Conservation (phyloP, 1,140 invertebrate species). For the Oedothorax gibbosus region DNA sequence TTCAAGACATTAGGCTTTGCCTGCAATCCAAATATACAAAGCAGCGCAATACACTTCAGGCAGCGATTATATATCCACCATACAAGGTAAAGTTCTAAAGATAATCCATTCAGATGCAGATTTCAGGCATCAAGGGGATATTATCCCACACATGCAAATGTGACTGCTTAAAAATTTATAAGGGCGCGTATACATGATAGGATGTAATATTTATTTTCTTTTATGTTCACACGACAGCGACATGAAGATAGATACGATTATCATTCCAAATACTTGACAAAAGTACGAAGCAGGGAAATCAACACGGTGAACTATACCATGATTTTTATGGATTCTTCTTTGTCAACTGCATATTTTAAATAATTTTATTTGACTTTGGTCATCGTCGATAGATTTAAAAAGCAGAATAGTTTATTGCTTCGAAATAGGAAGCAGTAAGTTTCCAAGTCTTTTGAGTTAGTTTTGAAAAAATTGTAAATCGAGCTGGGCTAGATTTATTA, state of each 20-base stretch:
- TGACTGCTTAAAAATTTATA: constrained; percentile 24
- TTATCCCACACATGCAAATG: constrained; percentile 1
- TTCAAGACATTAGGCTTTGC: neutral
- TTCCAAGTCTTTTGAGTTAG: no score
- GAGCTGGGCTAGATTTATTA: no score
- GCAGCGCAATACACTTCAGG: neutral
- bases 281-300: no score
- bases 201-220: constrained; percentile 9
- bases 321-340: no score
- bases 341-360: no score
- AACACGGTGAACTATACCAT: no score
- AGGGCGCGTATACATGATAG: constrained; percentile 7
- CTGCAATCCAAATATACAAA: neutral
- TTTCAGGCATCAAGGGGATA: constrained; percentile 1
- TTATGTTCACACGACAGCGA: constrained; percentile 8
- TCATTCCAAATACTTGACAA: constrained; percentile 13
- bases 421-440: no score
- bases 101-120: constrained; percentile 32
- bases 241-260: constrained; percentile 14
- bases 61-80: neutral
- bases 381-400: no score
- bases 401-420: no score
- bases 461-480: no score
- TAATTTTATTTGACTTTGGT: no score
- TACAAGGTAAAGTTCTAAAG: neutral